These are phyloP conservation scores for Agrilus mali DNA, from an alignment of 2,888 invertebrate species.

Conservation along the genomic window DNA sequence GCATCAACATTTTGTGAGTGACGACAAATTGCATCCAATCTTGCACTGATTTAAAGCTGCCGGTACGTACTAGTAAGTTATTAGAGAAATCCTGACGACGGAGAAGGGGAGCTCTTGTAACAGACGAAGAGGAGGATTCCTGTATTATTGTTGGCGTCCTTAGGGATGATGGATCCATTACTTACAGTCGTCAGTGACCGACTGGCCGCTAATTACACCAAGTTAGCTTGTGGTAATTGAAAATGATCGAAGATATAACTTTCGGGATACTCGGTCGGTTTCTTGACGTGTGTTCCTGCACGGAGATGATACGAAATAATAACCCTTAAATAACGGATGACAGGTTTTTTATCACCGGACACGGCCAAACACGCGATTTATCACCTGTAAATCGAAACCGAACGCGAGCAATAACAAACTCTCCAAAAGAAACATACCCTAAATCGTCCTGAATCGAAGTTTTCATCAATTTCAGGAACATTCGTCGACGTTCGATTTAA, in stretches of 20 bases:
- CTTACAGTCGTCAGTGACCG: conserved; percentile 32
- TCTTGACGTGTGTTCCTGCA: too few relatives aligned
- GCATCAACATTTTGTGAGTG: conserved; percentile 11
- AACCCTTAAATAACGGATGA: too few relatives aligned
- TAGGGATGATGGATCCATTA: conserved; percentile 39
- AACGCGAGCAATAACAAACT: too few relatives aligned
- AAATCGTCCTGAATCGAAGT: too few relatives aligned
- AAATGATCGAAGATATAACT: conserved; percentile 32
- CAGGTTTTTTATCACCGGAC: too few relatives aligned
- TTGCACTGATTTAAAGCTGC: conserved; percentile 13
- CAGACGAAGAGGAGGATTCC: conserved; percentile 14
- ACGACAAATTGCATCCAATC: conserved; percentile 19
- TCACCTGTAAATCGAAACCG: too few relatives aligned
- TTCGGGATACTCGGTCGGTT: conserved; percentile 3
- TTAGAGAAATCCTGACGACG: background rate
- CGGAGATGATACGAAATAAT: too few relatives aligned
- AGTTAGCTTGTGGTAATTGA: conserved; percentile 32
- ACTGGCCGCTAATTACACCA: conserved; percentile 32
- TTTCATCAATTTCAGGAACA: too few relatives aligned
- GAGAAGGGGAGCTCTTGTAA: conserved; percentile 16
- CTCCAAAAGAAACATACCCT: too few relatives aligned
- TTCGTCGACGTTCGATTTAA: too few relatives aligned
- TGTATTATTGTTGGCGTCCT: conserved; percentile 25
- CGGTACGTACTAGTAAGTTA: background rate
- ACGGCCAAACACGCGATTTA: too few relatives aligned